phyloP scores from a whole-genome alignment of 2,888 invertebrate genomes.

The Zonitis immaculata region DNA sequence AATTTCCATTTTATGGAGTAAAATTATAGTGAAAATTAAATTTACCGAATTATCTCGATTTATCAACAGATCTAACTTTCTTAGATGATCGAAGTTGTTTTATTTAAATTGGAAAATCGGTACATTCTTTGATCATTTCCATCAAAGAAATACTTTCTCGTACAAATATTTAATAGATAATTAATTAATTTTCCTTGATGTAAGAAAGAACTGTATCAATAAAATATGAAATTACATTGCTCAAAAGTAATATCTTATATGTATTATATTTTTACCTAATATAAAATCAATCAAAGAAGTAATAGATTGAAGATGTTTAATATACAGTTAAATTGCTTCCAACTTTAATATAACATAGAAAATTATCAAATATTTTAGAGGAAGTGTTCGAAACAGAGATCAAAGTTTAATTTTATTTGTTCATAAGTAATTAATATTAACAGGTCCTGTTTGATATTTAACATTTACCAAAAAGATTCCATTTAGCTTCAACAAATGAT shows the following conservation, averaged over 20 bases:
- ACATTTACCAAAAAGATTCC: conserved; percentile 20
- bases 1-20: too few species aligned
- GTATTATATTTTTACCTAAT: too few species aligned
- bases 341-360: conserved; percentile 14
- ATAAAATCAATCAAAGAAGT: conserved; percentile 11
- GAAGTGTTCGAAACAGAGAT: conserved; percentile 19
- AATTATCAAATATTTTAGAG: conserved; percentile 11
- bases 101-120: too few species aligned
- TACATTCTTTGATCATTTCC: too few species aligned
- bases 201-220: neutral
- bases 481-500: conserved; percentile 17
- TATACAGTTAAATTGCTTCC: conserved; percentile 12
- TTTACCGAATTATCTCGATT: too few species aligned
- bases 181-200: conserved; percentile 11
- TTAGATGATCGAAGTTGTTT: too few species aligned
- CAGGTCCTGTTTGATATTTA: conserved; percentile 27
- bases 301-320: neutral
- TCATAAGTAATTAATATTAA: conserved; percentile 28
- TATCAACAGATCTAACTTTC: too few species aligned
- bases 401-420: conserved; percentile 25
- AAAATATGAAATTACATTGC: conserved; percentile 12
- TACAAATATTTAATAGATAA: neutral
- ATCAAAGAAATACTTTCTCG: neutral
- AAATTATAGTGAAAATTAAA: too few species aligned
- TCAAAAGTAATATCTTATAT: conserved; percentile 13